Base-by-base conservation (phyloP, 2,113 vertebrate species). In the Gallinago jamesoni region DNA sequence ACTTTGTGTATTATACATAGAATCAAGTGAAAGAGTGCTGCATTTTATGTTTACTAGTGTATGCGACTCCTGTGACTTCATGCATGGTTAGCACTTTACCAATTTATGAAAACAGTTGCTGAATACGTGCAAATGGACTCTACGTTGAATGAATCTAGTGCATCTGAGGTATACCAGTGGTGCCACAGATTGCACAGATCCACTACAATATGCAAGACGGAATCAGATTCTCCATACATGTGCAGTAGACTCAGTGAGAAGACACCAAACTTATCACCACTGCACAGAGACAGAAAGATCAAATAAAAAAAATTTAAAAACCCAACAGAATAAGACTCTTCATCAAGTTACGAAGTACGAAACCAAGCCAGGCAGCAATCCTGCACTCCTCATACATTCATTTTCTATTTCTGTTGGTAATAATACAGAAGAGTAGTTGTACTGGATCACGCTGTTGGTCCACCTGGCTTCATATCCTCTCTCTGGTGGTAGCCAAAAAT, bases 121-220 rank as follows among this genome's bases (percentile, higher is more conserved):
- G 59, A 69, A 17, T 28, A 10, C 0, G 0, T 87, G 56, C 80
- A 60, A 60, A 19, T 52, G n/a, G 30, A 11, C 14, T 60, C 8
- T 1, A 35, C 18, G 59, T 9, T 66, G 69, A 81, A 43, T 33
- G 13, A 43, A 24, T 48, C 48, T 52, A 47, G 33, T 8, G 43
- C 48, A 30, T 45, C 22, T 70, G 22, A 84, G 57, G 12, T 23
- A 14, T 2, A 39, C 15, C 18, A 50, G 43, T 59, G 39, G 35
- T 75, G 31, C 56, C 75, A 59, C 70, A 63, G 52, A 7, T 33
- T 47, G 33, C 47, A 11, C 52, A 75, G 21, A 55, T 62, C 27
- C 24, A 21, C 22, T 62, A 2, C 47, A 41, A 2, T 4, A 1
- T 31, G 45, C 45, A 63, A 47, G 30, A 16, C 47, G 30, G 31